Base-by-base conservation (phyloP, 2,888 invertebrate genomes). In the Troides oblongomaculatus region DNA sequence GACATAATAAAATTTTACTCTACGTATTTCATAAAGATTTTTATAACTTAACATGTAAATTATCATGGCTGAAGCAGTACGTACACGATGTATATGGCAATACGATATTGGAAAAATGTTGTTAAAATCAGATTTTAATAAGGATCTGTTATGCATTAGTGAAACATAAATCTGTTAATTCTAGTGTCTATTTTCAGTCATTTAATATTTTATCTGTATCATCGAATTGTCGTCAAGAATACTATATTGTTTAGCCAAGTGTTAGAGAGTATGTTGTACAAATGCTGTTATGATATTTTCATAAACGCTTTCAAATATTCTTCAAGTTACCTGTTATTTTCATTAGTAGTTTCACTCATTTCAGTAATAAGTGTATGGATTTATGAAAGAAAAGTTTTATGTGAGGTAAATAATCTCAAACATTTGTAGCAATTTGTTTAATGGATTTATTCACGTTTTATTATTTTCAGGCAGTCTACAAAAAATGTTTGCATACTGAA, bases 231-330 rank as follows among this genome's bases (percentile, higher is more conserved):
- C 50, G 10, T 5, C 10, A 12, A 50, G 14, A 2, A 5, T 50
- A 17, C 10, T 50, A 17, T 50, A 10, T 50, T 50, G 12, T 5
- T 18, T 17, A 5, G 10, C 14, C 10, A 10, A 46, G 17, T 56
- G 56, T 7, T n/a, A 56, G n/a, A 17, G n/a, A 21, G 21, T 36
- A 68, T 68, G 68, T 68, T 68, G 5, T 50, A 21, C 71, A 76
- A 75, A 73, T 83, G 80, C 76, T 84, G 84, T 83, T 81, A 81
- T 72, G 77, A 81, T 68, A 76, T 88, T 72, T 85, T 90, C 71
- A 69, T 79, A 36, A 83, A 88, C 69, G 90, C 88, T 0, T 88
- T 84, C 71, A 84, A 78, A 60, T 89, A 90, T 77, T 83, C 84
- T 2, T 80, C 84, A 12, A 84, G 78, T 71, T 89, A 89, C 77